Conservation (phyloP, 2,113 vertebrate genomes). For the Jaculus jaculus region DNA sequence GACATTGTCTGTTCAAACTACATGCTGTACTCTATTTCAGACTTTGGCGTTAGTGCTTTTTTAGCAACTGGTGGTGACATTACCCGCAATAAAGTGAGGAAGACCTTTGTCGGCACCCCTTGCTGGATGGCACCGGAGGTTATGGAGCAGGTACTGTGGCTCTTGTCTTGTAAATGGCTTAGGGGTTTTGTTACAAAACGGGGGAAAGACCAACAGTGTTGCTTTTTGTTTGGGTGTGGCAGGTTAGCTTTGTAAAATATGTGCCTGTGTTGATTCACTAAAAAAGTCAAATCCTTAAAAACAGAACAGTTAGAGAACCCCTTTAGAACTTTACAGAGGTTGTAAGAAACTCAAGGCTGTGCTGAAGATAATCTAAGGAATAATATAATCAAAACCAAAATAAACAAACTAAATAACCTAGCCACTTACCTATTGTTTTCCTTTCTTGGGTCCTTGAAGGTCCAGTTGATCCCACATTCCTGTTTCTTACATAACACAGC, state of each 20-base stretch:
- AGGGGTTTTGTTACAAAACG: conserved; percentile 11
- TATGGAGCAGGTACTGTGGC: conserved; percentile 94
- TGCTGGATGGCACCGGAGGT: conserved; percentile 99
- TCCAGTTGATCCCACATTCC: neutral
- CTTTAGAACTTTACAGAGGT: neutral
- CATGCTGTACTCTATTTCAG: conserved; percentile 82
- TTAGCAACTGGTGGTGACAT: conserved; percentile 98
- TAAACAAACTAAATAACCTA: neutral
- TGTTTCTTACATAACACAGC: neutral
- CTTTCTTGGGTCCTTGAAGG: neutral
- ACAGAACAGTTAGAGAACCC: neutral
- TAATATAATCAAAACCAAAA: neutral
- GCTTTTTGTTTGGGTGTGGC: neutral
- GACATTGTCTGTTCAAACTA: neutral
- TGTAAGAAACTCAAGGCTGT: neutral
- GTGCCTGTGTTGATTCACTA: neutral
- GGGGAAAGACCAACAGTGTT: neutral
- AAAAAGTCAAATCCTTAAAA: neutral
- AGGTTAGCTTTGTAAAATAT: neutral
- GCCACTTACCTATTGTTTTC: neutral
- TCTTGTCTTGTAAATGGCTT: neutral
- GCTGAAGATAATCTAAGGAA: neutral
- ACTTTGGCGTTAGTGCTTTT: conserved; percentile 98
- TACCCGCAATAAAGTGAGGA: conserved; percentile 98
- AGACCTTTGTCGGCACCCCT: conserved; percentile 97